Conservation (phyloP, 2,797 vertebrate species). For the Chelonia mydas region DNA sequence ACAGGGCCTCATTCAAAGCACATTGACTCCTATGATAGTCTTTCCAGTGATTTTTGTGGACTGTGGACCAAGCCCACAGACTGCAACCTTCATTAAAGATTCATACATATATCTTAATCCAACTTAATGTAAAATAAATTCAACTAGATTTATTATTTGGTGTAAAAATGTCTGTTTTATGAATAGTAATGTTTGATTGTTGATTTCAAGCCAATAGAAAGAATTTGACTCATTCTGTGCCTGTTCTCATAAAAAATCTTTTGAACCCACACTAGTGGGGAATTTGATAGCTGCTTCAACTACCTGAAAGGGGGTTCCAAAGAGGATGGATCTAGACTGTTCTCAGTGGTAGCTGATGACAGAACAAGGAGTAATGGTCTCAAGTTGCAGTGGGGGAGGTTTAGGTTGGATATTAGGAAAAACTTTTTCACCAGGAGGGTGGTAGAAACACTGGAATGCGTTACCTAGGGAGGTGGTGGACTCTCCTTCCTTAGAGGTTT, state of each 20-base stretch:
- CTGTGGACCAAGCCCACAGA: neutral
- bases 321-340: too few species aligned
- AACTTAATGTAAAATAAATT: neutral
- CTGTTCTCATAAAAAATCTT: neutral
- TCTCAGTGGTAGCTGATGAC: too few species aligned
- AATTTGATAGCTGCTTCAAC: too few species aligned
- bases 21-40: neutral
- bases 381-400: too few species aligned
- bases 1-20: neutral
- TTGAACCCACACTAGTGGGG: neutral
- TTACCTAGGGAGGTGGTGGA: too few species aligned
- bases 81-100: neutral
- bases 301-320: too few species aligned
- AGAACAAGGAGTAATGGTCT: too few species aligned
- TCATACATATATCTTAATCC: neutral
- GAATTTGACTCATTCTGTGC: neutral
- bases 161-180: neutral
- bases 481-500: too few species aligned
- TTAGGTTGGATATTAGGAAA: too few species aligned
- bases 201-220: neutral
- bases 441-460: too few species aligned
- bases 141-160: neutral
- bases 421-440: too few species aligned
- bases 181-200: accelerated
- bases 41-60: neutral